Evolutionary conservation across 2,888 invertebrate genomes (phyloP), one percentile per base, ranked within the genome.

Genomic region (Dryobotodes eremita): DNA sequence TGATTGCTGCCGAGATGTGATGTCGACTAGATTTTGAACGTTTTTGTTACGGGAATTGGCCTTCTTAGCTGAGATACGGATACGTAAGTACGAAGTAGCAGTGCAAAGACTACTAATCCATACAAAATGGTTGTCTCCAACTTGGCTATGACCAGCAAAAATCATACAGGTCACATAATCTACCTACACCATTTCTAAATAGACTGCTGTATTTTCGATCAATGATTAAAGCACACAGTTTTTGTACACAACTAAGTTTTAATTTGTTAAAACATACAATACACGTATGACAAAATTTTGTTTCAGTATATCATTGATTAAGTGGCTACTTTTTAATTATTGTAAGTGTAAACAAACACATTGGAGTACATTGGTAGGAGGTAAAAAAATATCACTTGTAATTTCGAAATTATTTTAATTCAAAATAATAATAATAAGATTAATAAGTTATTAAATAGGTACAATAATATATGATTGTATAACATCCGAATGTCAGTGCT

Each of bases 121-220:
- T 75, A 62, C 3, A 76, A 50, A 46, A 64, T 48, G 31, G 31
- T 46, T 20, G n/a, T 15, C 31, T 64, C 15, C 20, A 77, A 42
- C 23, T 23, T 50, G 13, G 1, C 15, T 73, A 59, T 78, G 77
- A 61, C 75, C 62, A 75, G 62, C 76, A 53, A 2, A 36, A 76
- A 76, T 62, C 26, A 26, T 31, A 53, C 2, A 53, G 6, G 20
- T 61, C 13, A 20, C 15, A 55, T 57, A 36, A 62, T 53, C 15
- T 64, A 48, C 4, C 50, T 77, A 77, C n/a, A 48, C 31, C 13
- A 23, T 42, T 68, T 79, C 11, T 11, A 62, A n/a, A 42, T 20
- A 64, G 17, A 48, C 20, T 77, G 31, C 10, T 55, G 20, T 17
- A 42, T 13, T 11, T 23, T 1, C 36, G 13, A 71, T n/a, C 42